Evolutionary conservation across 2,888 invertebrate species (phyloP).

Genomic region (Brassicogethes aeneus): DNA sequence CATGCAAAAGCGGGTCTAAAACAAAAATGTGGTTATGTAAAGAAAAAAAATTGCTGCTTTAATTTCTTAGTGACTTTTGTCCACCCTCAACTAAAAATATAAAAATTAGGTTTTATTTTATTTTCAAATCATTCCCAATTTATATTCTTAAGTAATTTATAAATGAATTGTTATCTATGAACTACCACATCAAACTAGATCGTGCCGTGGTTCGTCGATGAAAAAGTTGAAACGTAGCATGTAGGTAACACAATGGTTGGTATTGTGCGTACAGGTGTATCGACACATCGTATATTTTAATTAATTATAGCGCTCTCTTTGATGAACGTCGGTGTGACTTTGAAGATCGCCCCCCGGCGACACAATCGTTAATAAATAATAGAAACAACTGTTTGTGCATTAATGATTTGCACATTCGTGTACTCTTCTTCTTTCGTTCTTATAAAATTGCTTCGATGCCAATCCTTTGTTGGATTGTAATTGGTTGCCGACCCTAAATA

Average conservation of each 20-base stretch:
- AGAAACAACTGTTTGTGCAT: conserved; percentile 32
- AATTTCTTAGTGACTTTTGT: too few relatives aligned
- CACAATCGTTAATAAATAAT: conserved; percentile 34
- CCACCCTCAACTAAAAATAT: too few relatives aligned
- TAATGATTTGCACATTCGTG: conserved; percentile 27
- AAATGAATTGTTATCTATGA: too few relatives aligned
- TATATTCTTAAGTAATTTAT: too few relatives aligned
- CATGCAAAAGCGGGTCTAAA: too few relatives aligned
- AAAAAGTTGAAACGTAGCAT: too few relatives aligned
- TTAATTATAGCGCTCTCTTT: conserved; percentile 13
- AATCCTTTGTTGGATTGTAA: conserved; percentile 27
- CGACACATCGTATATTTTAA: conserved; percentile 1
- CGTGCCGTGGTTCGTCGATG: too few relatives aligned
- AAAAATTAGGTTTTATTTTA: too few relatives aligned
- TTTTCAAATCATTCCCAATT: too few relatives aligned
- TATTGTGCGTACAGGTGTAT: conserved; percentile 1
- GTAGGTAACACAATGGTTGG: neutral
- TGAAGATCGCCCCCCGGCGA: conserved; percentile 27
- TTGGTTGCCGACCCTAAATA: conserved; percentile 22
- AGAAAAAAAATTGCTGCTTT: too few relatives aligned
- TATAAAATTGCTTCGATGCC: conserved; percentile 23
- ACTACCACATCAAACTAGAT: too few relatives aligned
- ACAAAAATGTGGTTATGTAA: too few relatives aligned
- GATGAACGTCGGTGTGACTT: conserved; percentile 18
- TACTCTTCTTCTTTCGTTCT: conserved; percentile 19